A percentile compares a stretch with the other conserved stretches of the same genome.
phyloP scores from a whole-genome alignment of 2,113 vertebrate genomes.

The Diadophis punctatus region DNA sequence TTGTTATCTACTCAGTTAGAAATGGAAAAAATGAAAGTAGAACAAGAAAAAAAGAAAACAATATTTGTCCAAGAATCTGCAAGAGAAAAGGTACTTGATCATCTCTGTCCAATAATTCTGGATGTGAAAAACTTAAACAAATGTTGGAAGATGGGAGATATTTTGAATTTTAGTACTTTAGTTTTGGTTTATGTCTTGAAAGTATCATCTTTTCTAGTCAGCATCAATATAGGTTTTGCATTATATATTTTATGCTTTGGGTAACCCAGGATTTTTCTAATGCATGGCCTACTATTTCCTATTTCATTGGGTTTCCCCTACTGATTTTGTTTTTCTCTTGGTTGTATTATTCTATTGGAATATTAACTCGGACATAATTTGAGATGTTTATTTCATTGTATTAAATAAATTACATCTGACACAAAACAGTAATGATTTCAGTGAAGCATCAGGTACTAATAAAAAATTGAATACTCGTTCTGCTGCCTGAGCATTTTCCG shows the following conservation, averaged over 20 bases:
- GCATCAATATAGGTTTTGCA: not conserved
- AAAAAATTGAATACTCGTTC: not conserved
- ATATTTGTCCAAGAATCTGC: slow-evolving; percentile 87
- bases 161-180: not conserved
- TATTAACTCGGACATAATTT: not conserved
- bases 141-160: not conserved
- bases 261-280: not conserved
- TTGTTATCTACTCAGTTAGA: slow-evolving; percentile 89
- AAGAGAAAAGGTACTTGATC: slow-evolving; percentile 86
- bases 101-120: not conserved
- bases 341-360: not conserved
- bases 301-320: not conserved
- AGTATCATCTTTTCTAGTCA: not conserved
- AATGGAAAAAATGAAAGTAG: slow-evolving; percentile 98
- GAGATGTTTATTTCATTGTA: not conserved
- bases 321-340: not conserved
- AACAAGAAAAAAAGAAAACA: slow-evolving; percentile 95
- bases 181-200: not conserved
- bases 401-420: not conserved
- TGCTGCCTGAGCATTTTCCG: not conserved
- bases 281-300: not conserved
- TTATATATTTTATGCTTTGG: not conserved
- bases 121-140: not conserved
- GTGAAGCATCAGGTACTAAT: not conserved
- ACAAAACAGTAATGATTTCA: not conserved